Evolutionary conservation across 2,113 vertebrate genomes (phyloP), one percentile per base, ranked within the genome.

Genomic region (Callospermophilus lateralis): DNA sequence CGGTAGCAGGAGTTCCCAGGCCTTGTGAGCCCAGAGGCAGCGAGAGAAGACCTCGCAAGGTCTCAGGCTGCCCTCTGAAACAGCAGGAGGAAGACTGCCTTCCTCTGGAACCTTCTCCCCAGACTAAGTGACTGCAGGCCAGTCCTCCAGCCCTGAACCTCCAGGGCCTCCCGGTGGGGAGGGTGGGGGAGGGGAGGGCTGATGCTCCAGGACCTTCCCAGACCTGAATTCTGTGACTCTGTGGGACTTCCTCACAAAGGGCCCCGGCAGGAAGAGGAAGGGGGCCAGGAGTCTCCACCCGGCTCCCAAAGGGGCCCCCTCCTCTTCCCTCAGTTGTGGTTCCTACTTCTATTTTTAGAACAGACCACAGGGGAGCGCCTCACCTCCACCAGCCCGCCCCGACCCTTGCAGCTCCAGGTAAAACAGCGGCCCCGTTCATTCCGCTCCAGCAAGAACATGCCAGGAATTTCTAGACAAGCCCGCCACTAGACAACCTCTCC

Each of bases 1-100:
- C 95, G 63, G 96, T 48, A 78, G 84, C 95, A 97, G 96, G 93
- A 95, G 91, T 97, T 98, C 98, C 96, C 96, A 98, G 97, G 96
- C 94, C 68, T 89, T 84, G 84, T 24, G 84, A 7, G 11, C 34
- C 85, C 93, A 91, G 77, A 90, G 78, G 73, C 84, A n/a, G 30
- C 8, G 42, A 91, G 22, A 93, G 26, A 90, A 92, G 90, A 48
- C 8, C 84, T 92, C 2, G 0, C 24, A 37, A 30, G 74, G 80
- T 61, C 51, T 39, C 39, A 63, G 53, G 45, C 68, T 28, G 8
- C 84, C 51, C 63, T 65, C 39, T 84, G 61, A 94, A 89, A 70
- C 6, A n/a, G 53, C 85, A 63, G 77, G 81, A 77, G 78, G 70
- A 88, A 93, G 68, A 85, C 8, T 42, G 68, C 45, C 67, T 48